These are phyloP conservation scores for Drosophila prostipennis DNA, from an alignment of 2,888 invertebrate species.

Conservation along the genomic window DNA sequence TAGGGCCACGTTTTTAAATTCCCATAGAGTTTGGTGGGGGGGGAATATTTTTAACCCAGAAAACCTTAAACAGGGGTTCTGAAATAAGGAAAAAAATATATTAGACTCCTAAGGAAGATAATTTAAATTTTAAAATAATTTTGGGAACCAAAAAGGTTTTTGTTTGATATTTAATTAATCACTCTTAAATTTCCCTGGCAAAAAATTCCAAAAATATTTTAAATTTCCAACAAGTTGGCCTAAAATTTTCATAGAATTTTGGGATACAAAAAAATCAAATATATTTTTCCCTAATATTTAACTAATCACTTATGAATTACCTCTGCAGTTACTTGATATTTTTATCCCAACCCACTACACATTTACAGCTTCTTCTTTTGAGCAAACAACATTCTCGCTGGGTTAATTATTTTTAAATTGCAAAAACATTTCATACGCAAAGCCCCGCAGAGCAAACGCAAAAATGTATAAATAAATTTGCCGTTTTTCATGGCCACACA, in stretches of 20 bases:
- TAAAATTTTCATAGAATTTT: no score
- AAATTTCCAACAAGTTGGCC: no score
- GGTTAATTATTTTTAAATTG: slow-evolving; percentile 50
- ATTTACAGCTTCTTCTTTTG: slow-evolving; percentile 17
- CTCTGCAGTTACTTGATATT: neutral
- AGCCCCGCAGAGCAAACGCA: slow-evolving; percentile 32
- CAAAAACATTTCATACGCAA: slow-evolving; percentile 40
- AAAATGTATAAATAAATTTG: slow-evolving; percentile 68
- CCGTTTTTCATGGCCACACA: slow-evolving; percentile 68
- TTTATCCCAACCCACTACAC: slow-evolving; percentile 8
- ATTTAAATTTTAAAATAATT: no score
- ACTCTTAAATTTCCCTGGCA: no score
- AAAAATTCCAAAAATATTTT: no score
- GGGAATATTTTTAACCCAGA: neutral
- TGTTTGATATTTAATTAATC: no score
- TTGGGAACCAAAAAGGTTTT: no score
- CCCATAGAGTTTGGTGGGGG: neutral
- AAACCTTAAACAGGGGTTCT: neutral
- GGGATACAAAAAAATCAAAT: no score
- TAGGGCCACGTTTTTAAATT: slow-evolving; percentile 20
- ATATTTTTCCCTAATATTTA: no score
- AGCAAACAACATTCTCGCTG: slow-evolving; percentile 22
- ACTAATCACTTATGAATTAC: neutral
- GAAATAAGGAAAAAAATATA: neutral
- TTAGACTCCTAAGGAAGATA: no score